A percentile compares a stretch with the other conserved stretches of the same genome.
Evolutionary conservation across 2,113 vertebrate genomes (phyloP).

Genomic region (Sus scrofa): T2T-Sscrofa CM000813.6:86521501-86522000

Average conservation of each 20-base stretch:
- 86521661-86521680: not conserved
- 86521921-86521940: not conserved
- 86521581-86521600: not conserved
- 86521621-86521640: not conserved
- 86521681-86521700: not conserved
- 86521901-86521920: not conserved
- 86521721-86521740: not conserved
- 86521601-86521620: not conserved
- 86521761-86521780: not conserved
- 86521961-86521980: not conserved
- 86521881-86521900: not conserved
- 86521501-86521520: too few species aligned
- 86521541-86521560: too few species aligned
- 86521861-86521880: not conserved
- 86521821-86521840: not conserved
- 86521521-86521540: too few species aligned
- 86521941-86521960: not conserved
- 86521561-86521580: not conserved
- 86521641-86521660: too few species aligned
- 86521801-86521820: not conserved
- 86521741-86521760: too few species aligned
- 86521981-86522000: not conserved
- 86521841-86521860: not conserved
- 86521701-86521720: too few species aligned
- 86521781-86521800: not conserved